phyloP scores from a whole-genome alignment of 2,113 vertebrate species.

The Psilopsiagon aurifrons region DNA sequence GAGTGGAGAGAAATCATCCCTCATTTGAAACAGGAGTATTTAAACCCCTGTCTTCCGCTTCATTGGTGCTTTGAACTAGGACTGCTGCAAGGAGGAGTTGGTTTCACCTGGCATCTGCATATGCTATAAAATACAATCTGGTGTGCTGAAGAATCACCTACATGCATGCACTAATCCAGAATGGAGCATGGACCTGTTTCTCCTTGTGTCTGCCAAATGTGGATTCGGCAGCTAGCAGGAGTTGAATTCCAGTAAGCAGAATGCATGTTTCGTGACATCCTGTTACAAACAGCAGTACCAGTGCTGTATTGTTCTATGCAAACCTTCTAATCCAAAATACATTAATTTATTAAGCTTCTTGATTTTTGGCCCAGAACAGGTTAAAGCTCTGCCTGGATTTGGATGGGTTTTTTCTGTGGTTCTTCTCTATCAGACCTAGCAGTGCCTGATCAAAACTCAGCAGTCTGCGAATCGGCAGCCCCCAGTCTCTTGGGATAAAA shows the following conservation, averaged over 20 bases:
- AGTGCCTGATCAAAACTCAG: slow-evolving; percentile 31
- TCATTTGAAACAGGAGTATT: neutral
- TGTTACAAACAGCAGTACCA: neutral
- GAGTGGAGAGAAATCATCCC: neutral
- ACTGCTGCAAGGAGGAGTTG: neutral
- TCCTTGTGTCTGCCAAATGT: neutral
- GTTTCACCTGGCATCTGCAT: neutral
- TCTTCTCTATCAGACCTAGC: slow-evolving; percentile 10
- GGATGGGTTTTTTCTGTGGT: neutral
- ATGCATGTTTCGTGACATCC: neutral
- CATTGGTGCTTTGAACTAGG: neutral
- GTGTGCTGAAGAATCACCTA: neutral
- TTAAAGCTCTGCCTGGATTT: slow-evolving; percentile 28
- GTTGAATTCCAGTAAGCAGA: neutral
- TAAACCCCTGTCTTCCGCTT: neutral
- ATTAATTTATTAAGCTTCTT: slow-evolving; percentile 1
- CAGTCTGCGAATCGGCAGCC: neutral
- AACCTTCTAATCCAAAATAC: neutral
- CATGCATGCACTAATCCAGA: neutral
- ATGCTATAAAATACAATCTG: neutral
- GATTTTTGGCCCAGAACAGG: neutral
- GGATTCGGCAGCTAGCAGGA: neutral
- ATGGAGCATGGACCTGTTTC: neutral
- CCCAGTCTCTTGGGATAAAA: neutral
- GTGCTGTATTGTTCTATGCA: neutral